These are phyloP conservation scores for Pteronotus mesoamericanus DNA, from an alignment of 2,797 vertebrate genomes.

Conservation along the genomic window DNA sequence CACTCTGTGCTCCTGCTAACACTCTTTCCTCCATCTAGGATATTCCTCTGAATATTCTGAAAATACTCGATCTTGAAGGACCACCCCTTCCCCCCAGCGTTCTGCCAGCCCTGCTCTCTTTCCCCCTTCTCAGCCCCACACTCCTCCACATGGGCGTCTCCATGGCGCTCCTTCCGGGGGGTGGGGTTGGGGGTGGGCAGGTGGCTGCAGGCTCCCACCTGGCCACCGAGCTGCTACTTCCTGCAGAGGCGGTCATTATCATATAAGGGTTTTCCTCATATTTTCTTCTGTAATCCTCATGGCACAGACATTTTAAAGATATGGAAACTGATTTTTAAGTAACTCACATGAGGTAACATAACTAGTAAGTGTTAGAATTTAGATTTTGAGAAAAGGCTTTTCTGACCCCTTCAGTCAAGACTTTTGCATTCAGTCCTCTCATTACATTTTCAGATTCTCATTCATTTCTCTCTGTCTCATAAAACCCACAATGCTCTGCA, in stretches of 20 bases:
- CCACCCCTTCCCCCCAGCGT: not conserved
- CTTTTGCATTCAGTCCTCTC: not conserved
- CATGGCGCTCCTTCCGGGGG: not conserved
- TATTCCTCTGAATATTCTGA: not conserved
- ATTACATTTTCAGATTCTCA: not conserved
- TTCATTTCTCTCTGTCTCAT: not conserved
- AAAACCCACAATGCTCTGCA: not conserved
- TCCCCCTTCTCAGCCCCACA: not conserved
- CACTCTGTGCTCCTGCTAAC: not conserved
- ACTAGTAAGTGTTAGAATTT: not conserved
- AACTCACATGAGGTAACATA: not conserved
- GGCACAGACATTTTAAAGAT: not conserved
- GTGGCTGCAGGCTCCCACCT: not conserved
- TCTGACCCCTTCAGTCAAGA: not conserved
- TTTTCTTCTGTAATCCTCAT: not conserved
- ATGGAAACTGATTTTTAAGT: not conserved
- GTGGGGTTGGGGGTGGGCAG: fast-evolving
- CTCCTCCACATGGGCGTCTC: not conserved
- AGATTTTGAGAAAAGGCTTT: not conserved
- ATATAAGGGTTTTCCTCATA: not conserved
- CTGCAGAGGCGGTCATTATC: not conserved
- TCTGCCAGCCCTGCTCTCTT: not conserved
- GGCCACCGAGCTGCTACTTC: not conserved
- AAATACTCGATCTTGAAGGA: not conserved
- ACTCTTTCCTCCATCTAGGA: not conserved